Conservation (phyloP, 2,888 invertebrate species). For the Nephrotoma guestfalica region DNA sequence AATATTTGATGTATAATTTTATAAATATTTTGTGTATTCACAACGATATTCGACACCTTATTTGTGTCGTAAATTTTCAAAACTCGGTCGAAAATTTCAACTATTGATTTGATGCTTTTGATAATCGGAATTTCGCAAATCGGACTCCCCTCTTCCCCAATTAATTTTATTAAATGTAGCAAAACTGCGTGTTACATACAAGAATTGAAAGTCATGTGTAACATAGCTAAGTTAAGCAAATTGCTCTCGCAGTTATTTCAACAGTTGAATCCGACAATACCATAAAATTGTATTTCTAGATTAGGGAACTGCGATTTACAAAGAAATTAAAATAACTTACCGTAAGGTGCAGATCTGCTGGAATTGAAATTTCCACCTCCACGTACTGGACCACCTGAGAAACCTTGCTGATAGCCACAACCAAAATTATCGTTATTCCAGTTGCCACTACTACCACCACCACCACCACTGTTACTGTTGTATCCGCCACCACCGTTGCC, state of each 20-base stretch:
- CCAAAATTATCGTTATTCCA: constrained; percentile 49
- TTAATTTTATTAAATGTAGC: constrained; percentile 19
- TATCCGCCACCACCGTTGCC: constrained; percentile 36
- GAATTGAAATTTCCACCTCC: constrained; percentile 17
- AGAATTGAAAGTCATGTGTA: constrained; percentile 14
- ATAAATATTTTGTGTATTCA: too few relatives aligned
- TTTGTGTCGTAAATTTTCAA: too few relatives aligned
- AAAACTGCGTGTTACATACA: constrained; percentile 31
- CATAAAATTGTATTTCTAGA: constrained; percentile 2
- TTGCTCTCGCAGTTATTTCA: background rate
- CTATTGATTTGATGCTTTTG: too few relatives aligned
- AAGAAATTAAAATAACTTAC: constrained; percentile 3
- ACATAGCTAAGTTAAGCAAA: background rate
- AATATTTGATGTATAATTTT: too few relatives aligned
- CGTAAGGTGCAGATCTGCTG: background rate
- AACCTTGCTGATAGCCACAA: constrained; percentile 53
- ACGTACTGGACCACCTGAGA: constrained; percentile 27
- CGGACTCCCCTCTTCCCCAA: too few relatives aligned
- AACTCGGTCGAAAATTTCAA: too few relatives aligned
- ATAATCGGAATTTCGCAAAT: too few relatives aligned
- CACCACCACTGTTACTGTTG: constrained; percentile 28
- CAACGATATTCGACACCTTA: too few relatives aligned
- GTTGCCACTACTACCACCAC: constrained; percentile 37
- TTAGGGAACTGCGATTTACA: background rate
- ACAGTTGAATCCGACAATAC: constrained; percentile 3